Percentiles rank a stretch among this genome's conserved stretches.
These are phyloP conservation scores for Nesidiocoris tenuis DNA, from an alignment of 2,888 invertebrate genomes.

Conservation along the genomic window DNA sequence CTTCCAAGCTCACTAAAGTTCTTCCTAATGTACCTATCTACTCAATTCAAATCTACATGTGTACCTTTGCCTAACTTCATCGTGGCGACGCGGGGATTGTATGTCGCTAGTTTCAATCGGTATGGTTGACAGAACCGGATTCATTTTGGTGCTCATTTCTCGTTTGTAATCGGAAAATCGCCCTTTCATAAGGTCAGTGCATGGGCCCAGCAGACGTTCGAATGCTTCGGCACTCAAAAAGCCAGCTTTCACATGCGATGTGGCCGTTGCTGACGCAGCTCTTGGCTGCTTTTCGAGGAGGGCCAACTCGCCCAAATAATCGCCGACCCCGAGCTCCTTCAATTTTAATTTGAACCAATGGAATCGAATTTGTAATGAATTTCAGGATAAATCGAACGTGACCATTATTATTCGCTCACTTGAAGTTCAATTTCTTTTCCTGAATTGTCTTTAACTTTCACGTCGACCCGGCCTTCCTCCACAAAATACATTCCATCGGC, in stretches of 20 bases:
- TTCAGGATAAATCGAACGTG: neutral
- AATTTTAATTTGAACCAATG: too few relatives aligned
- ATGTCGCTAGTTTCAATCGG: neutral
- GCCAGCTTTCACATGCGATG: slow-evolving; percentile 84
- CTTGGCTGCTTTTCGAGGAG: slow-evolving; percentile 95
- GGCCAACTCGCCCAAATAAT: slow-evolving; percentile 95
- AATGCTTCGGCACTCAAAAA: slow-evolving; percentile 54
- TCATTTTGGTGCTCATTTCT: neutral
- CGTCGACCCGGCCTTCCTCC: slow-evolving; percentile 27
- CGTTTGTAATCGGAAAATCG: slow-evolving; percentile 12
- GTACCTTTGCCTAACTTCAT: neutral
- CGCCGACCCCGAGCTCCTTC: slow-evolving; percentile 60
- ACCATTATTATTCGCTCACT: neutral
- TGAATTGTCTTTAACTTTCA: slow-evolving; percentile 8
- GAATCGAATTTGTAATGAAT: too few relatives aligned
- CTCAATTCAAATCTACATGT: too few relatives aligned
- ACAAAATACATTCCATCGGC: slow-evolving; percentile 37
- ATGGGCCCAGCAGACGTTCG: slow-evolving; percentile 45
- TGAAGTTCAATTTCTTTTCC: slow-evolving; percentile 33
- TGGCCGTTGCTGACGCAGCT: slow-evolving; percentile 86
- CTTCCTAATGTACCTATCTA: neutral
- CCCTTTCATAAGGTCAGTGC: slow-evolving; percentile 36
- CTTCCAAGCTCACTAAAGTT: too few relatives aligned
- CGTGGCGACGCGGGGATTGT: neutral
- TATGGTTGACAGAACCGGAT: neutral